Base-by-base conservation (phyloP, 2,888 invertebrate species). In the Molorchus minor region DNA sequence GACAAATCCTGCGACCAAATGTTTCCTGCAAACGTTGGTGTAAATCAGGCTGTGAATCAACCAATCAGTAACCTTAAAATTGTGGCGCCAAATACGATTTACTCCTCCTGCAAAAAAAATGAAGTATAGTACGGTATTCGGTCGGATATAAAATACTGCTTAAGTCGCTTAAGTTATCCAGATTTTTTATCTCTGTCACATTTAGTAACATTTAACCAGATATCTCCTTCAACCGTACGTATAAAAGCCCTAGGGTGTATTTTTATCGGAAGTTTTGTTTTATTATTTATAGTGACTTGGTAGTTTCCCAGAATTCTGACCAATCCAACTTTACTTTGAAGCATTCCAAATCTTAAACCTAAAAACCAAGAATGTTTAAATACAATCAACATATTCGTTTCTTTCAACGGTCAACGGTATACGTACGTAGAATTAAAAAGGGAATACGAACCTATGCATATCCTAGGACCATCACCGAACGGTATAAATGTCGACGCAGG, bases 311-410 rank as follows among this genome's bases (percentile, higher is more conserved):
- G 29, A 7, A 74, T 45, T 3, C 62, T 61, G 1, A 64, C 52
- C 12, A 75, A 53, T 13, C 73, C 75, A 1, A 75, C 67, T 61
- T 72, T 72, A 0, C 71, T 64, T 56, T 74, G 73, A 69, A 75
- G 67, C 20, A 71, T 38, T 2, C 73, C 75, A 59, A 74, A 73
- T 19, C 74, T 62, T 5, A 65, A 41, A 33, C 74, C 74, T 74
- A 25, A 29, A 65, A 62, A n/a, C 7, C 3, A 33, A 25, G 8
- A 25, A n/a, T n/a, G n/a, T n/a, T n/a, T n/a, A 25, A 25, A 25
- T 25, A 25, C 25, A 25, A 8, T 25, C 5, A 25, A 25, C 4
- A 25, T 5, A 25, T 25, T 25, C 25, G 8, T 25, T 5, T 8
- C 25, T 5, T 25, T 5, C 25, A 4, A 25, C 8, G 25, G 5